A percentile compares a stretch with the other conserved stretches of the same genome.
Evolutionary conservation across 2,113 vertebrate species (phyloP).

Genomic region (Pteruthius melanotis): DNA sequence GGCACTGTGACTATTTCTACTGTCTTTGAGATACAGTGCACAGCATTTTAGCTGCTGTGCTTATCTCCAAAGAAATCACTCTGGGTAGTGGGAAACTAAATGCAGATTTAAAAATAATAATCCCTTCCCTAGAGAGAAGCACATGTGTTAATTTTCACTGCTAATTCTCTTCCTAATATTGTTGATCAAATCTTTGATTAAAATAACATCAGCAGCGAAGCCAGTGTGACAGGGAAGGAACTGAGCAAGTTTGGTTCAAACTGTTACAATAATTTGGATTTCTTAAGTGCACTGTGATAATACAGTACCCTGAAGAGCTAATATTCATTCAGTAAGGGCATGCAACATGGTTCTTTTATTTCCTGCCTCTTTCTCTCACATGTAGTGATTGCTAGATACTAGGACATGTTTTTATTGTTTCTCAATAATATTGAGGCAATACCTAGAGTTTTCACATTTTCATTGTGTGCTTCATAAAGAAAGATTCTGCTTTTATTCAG

Average conservation of each 20-base stretch:
- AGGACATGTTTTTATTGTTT: conserved; percentile 46
- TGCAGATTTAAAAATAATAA: conserved; percentile 25
- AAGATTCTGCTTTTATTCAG: conserved; percentile 1
- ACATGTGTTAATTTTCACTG: conserved; percentile 2
- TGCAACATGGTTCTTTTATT: conserved; percentile 38
- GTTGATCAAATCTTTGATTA: conserved; percentile 54
- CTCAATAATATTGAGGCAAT: neutral
- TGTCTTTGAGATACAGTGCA: neutral
- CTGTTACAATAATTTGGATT: neutral
- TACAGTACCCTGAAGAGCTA: conserved; percentile 23
- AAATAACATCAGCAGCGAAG: conserved; percentile 25
- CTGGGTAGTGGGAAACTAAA: neutral
- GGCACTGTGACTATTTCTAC: neutral
- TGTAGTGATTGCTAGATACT: conserved; percentile 16
- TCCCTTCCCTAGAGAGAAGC: neutral
- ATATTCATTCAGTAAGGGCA: conserved; percentile 22
- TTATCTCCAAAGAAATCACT: neutral
- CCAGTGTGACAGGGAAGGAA: neutral
- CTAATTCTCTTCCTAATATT: conserved; percentile 22
- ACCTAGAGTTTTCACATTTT: conserved; percentile 22
- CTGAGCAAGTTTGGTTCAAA: neutral
- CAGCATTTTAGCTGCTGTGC: neutral
- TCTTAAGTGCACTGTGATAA: conserved; percentile 36
- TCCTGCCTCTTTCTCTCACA: neutral
- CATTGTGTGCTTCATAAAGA: conserved; percentile 34